Percentiles rank a stretch among this genome's conserved stretches.
Conservation (phyloP, 1,140 invertebrate genomes). For the Apocrypta bakeri region DNA sequence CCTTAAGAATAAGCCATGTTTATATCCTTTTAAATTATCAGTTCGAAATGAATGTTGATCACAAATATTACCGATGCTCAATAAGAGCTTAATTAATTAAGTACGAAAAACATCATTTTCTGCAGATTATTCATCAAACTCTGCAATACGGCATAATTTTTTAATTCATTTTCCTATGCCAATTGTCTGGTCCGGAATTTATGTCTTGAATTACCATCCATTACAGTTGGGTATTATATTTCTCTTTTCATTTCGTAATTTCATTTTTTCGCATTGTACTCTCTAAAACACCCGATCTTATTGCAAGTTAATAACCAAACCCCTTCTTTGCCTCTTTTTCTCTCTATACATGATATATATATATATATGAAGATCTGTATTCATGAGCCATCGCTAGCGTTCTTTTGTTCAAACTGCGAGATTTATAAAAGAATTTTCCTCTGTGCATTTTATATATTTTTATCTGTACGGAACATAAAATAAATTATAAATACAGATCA, state of each 20-base stretch:
- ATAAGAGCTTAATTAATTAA: neutral
- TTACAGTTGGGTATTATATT: constrained; percentile 10
- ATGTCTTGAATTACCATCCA: neutral
- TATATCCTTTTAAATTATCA: no score
- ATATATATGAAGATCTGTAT: no score
- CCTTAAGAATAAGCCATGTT: no score
- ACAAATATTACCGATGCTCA: no score
- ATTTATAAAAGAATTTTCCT: neutral
- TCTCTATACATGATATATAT: neutral
- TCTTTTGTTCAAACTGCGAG: neutral
- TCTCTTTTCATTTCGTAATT: neutral
- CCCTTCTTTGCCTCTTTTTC: neutral
- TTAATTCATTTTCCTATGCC: neutral
- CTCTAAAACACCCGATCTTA: constrained; percentile 4
- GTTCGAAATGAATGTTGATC: no score
- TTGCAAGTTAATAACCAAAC: neutral
- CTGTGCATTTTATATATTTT: neutral
- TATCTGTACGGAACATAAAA: no score
- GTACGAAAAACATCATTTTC: neutral
- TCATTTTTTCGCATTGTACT: neutral
- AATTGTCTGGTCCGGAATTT: neutral
- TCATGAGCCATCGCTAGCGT: neutral
- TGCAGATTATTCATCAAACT: neutral
- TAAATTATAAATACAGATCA: no score
- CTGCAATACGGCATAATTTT: neutral